These are phyloP conservation scores for Ophion slaviceki DNA, from an alignment of 2,888 invertebrate species.

Conservation along the genomic window DNA sequence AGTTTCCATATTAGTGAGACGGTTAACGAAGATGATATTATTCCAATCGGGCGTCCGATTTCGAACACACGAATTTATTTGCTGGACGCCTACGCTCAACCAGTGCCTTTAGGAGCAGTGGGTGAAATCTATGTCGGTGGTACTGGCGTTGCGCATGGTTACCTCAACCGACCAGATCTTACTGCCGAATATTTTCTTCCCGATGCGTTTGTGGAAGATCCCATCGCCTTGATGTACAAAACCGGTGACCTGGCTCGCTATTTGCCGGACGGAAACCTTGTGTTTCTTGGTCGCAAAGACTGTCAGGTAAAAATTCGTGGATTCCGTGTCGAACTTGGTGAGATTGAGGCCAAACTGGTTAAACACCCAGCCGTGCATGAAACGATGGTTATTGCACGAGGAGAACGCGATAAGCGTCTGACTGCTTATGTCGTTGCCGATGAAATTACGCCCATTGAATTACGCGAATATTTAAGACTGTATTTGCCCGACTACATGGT, in stretches of 20 bases:
- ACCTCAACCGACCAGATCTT: slow-evolving; percentile 6
- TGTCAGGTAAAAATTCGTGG: slow-evolving; percentile 27
- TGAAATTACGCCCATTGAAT: neutral
- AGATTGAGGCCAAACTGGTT: slow-evolving; percentile 20
- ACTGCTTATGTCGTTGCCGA: slow-evolving; percentile 14
- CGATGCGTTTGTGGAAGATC: neutral
- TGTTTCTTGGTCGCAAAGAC: slow-evolving; percentile 20
- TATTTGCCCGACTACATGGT: slow-evolving; percentile 26
- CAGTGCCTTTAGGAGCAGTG: slow-evolving; percentile 12
- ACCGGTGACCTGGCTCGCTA: slow-evolving; percentile 27
- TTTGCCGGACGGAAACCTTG: slow-evolving; percentile 4
- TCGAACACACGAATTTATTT: slow-evolving; percentile 30
- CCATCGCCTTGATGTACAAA: slow-evolving; percentile 7
- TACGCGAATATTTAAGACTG: slow-evolving; percentile 19
- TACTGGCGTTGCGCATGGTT: slow-evolving; percentile 12
- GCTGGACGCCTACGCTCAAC: neutral
- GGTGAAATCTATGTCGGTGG: slow-evolving; percentile 28
- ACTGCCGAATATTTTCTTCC: neutral
- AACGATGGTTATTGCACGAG: neutral
- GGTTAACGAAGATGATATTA: neutral
- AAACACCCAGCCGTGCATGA: slow-evolving; percentile 11
- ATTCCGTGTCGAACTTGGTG: slow-evolving; percentile 23
- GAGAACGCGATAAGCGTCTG: neutral
- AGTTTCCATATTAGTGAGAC: neutral
- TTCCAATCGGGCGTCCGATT: slow-evolving; percentile 27